Base-by-base conservation (phyloP, 2,888 invertebrate species). In the Cephus rjabovi region DNA sequence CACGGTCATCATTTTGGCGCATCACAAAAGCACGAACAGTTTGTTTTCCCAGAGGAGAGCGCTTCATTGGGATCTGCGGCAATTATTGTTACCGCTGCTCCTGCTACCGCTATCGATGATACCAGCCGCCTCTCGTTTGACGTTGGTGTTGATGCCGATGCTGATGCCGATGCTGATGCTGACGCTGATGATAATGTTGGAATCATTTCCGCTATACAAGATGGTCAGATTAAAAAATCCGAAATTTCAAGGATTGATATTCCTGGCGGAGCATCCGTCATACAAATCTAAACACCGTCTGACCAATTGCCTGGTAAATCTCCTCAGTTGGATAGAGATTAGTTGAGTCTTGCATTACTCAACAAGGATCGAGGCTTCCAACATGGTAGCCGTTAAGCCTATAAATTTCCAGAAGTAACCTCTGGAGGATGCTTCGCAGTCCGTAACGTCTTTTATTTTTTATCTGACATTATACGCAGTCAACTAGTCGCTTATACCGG, bases 1-100 rank as follows among this genome's bases (percentile, higher is more conserved):
- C 78, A 74, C 2, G 83, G 81, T 30, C 74, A 74, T 35, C 75
- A 76, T 2, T 71, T 71, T 30, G 71, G 71, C 31, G 71, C 31
- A 73, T 78, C 78, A 0, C 85, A 87, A 69, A 84, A 82, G 15
- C 86, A 85, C 69, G 89, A 89, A 69, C 87, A 89, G 71, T 90
- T 86, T 77, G 80, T 83, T 9, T 87, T 88, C 23, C 88, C 90
- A 0, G 87, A 85, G 6, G 86, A 82, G 30, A 83, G 79, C 12
- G 81, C 81, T 4, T 68, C 83, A 9, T 74, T 81, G 33, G 73
- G 77, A 4, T 80, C 79, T 1, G 78, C 82, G 0, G 80, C 79
- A 12, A 56, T 56, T 56, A 56, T 56, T 56, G 56, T 23, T 56
- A 31, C 85, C 1, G 73, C 77, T 1, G 75, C 76, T 6, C 80